A percentile compares a stretch with the other conserved stretches of the same genome.
These are phyloP conservation scores for Crypturellus undulatus DNA, from an alignment of 2,113 vertebrate genomes.

Conservation along the genomic window DNA sequence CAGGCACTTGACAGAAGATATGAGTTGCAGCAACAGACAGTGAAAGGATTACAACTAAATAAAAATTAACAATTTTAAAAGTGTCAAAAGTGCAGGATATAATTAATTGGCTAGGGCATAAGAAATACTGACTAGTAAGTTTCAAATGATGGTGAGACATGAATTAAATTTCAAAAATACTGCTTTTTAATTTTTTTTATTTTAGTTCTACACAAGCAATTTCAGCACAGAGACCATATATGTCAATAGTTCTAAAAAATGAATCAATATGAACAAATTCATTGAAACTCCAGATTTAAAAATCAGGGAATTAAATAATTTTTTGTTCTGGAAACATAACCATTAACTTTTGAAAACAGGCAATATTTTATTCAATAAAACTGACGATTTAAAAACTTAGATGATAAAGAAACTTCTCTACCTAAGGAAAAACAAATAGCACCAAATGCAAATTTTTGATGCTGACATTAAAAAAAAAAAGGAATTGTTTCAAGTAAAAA, in stretches of 20 bases:
- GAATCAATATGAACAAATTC: neutral
- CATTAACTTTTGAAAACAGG: neutral
- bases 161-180: neutral
- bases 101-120: neutral
- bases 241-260: neutral
- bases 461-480: neutral
- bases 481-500: neutral
- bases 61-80: neutral
- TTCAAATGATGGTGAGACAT: neutral
- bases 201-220: neutral
- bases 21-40: neutral
- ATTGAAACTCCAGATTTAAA: neutral
- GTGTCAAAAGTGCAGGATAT: neutral
- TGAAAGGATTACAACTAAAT: neutral
- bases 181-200: neutral
- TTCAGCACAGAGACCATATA: neutral
- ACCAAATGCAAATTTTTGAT: neutral
- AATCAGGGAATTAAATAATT: neutral
- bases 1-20: neutral
- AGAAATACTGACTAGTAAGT: neutral
- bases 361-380: neutral
- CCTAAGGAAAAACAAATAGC: neutral
- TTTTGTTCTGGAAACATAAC: neutral
- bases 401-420: slow-evolving; percentile 8
- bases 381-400: neutral